Conservation (phyloP, 2,797 vertebrate genomes). For the Melanogrammus aeglefinus region DNA sequence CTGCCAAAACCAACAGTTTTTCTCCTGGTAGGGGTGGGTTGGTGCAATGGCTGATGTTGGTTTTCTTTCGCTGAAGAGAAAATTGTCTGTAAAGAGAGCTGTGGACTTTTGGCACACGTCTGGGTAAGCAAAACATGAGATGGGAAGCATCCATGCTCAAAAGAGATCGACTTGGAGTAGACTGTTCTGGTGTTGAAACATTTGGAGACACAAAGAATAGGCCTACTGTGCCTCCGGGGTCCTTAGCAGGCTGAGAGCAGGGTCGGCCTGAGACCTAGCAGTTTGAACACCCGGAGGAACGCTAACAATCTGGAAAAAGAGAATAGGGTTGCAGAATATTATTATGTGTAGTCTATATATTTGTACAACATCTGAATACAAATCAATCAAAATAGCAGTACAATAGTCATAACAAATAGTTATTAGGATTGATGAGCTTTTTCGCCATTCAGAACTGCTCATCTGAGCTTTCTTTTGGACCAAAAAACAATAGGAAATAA, state of each 20-base stretch:
- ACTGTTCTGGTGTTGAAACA: background rate
- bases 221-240: background rate
- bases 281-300: background rate
- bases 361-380: background rate
- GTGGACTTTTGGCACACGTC: conserved; percentile 73
- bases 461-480: too few relatives aligned
- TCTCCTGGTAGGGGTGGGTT: background rate
- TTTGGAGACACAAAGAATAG: background rate
- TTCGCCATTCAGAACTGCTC: background rate
- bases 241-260: background rate
- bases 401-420: background rate
- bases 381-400: background rate
- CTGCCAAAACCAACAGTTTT: background rate
- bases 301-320: conserved; percentile 3
- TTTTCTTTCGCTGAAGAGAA: conserved; percentile 28
- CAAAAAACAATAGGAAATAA: background rate
- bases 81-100: conserved; percentile 31
- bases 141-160: conserved; percentile 49
- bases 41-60: background rate
- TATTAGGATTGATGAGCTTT: background rate
- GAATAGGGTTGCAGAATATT: background rate
- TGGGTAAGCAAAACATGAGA: conserved; percentile 49
- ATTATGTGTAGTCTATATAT: background rate
- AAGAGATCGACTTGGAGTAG: conserved; percentile 32
- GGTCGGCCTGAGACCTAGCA: background rate